Percentiles rank a stretch among this genome's conserved stretches.
phyloP scores from a whole-genome alignment of 1,140 invertebrate species.

The Chrysoperla carnea region DNA sequence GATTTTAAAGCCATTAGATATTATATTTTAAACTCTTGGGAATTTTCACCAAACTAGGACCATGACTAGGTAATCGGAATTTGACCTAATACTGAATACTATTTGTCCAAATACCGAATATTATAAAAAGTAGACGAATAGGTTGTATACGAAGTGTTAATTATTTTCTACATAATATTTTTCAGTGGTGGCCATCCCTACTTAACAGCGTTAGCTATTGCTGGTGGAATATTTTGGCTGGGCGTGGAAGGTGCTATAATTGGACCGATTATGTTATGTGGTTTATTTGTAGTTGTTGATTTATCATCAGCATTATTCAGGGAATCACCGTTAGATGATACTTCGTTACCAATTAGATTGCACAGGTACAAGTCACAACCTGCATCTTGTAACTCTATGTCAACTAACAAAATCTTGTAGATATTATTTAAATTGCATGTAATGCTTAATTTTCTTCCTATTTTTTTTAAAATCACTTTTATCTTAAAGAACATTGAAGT shows the following conservation, averaged over 20 bases:
- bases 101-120: neutral
- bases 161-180: too few relatives aligned
- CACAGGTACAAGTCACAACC: constrained; percentile 5
- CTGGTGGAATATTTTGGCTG: constrained; percentile 94
- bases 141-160: too few relatives aligned
- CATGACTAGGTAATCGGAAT: too few relatives aligned
- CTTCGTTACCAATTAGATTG: constrained; percentile 20
- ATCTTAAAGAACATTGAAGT: too few relatives aligned
- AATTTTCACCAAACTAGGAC: too few relatives aligned
- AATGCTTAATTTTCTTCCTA: too few relatives aligned
- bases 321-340: constrained; percentile 29
- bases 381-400: too few relatives aligned
- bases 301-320: constrained; percentile 38
- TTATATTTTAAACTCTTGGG: neutral
- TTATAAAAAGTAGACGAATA: too few relatives aligned
- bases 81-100: too few relatives aligned
- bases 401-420: too few relatives aligned
- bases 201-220: constrained; percentile 92
- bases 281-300: constrained; percentile 62
- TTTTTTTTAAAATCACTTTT: too few relatives aligned
- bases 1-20: neutral
- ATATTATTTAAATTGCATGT: too few relatives aligned
- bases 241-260: constrained; percentile 94
- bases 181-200: constrained; percentile 88
- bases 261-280: constrained; percentile 84